Percentiles rank a stretch among this genome's conserved stretches.
These are phyloP conservation scores for Penaeus vannamei DNA, from an alignment of 1,140 invertebrate genomes.

Conservation along the genomic window DNA sequence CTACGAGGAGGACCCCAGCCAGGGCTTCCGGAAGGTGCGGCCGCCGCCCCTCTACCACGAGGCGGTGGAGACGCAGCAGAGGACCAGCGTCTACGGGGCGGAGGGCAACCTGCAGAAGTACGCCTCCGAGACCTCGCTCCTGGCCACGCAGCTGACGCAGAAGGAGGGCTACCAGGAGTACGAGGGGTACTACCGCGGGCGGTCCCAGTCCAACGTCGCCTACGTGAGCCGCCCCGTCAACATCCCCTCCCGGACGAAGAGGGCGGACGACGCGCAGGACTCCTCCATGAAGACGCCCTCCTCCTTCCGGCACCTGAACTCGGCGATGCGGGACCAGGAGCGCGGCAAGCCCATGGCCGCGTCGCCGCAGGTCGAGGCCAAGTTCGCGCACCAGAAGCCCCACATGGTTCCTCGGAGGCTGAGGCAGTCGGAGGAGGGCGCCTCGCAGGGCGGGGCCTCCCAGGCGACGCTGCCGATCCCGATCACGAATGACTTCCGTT, in stretches of 20 bases:
- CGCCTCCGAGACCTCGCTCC: conserved; percentile 50
- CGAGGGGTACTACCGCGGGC: conserved; percentile 13
- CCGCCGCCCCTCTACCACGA: conserved; percentile 31
- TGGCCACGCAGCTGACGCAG: neutral
- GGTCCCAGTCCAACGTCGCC: conserved; percentile 50
- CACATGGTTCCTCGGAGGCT: conserved; percentile 1
- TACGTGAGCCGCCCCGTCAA: conserved; percentile 27
- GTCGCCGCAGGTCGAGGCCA: neutral
- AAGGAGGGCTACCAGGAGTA: neutral
- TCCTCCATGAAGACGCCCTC: conserved; percentile 20
- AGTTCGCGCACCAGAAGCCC: neutral
- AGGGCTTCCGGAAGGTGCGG: too few species aligned
- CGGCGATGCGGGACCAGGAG: neutral
- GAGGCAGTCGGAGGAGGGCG: neutral
- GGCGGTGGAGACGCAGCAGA: neutral
- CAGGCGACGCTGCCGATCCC: neutral
- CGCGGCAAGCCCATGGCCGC: neutral
- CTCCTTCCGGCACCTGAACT: conserved; percentile 3
- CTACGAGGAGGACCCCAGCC: too few species aligned
- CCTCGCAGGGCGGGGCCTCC: neutral
- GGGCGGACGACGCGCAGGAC: neutral
- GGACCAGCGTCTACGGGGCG: neutral
- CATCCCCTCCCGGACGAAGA: conserved; percentile 1
- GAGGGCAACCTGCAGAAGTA: conserved; percentile 46
- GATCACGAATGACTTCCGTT: conserved; percentile 3